Conservation (phyloP, 1,140 invertebrate genomes). For the Panagrolaimus sp. region DNA sequence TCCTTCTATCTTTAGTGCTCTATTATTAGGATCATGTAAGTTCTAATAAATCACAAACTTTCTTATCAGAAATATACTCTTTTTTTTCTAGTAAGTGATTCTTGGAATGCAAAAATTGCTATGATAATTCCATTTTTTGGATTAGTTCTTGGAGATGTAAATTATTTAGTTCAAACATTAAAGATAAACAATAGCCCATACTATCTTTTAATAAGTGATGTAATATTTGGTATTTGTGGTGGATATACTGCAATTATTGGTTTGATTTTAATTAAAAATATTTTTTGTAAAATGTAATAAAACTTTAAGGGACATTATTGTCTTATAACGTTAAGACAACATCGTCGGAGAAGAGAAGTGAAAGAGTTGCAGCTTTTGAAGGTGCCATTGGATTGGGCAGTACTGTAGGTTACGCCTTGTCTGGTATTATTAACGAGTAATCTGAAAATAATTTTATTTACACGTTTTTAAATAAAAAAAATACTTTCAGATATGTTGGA, state of each 20-base stretch:
- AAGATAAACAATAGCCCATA: slow-evolving; percentile 39
- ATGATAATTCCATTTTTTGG: slow-evolving; percentile 49
- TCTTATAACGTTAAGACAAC: slow-evolving; percentile 32
- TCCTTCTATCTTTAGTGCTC: slow-evolving; percentile 41
- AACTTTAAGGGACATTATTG: slow-evolving; percentile 30
- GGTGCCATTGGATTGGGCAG: slow-evolving; percentile 37
- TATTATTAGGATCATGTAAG: slow-evolving; percentile 44
- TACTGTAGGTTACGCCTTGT: slow-evolving; percentile 31
- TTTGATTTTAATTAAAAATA: slow-evolving; percentile 14
- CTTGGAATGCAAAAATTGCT: slow-evolving; percentile 35
- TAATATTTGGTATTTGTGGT: slow-evolving; percentile 46
- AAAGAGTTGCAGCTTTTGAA: slow-evolving; percentile 37
- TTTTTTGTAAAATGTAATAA: background rate
- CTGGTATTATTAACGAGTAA: slow-evolving; percentile 37
- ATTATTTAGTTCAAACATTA: slow-evolving; percentile 44
- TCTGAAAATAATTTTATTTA: background rate
- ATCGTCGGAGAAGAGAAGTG: slow-evolving; percentile 21
- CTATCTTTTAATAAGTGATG: slow-evolving; percentile 44
- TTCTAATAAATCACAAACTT: background rate
- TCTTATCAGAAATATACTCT: background rate
- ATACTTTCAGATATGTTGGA: slow-evolving; percentile 29
- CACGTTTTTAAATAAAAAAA: background rate
- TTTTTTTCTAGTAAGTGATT: slow-evolving; percentile 46
- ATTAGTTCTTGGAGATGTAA: slow-evolving; percentile 41
- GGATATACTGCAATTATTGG: slow-evolving; percentile 49